Evolutionary conservation across 2,113 vertebrate species (phyloP), one percentile per base, ranked within the genome.

Genomic region (Cyprinodon tularosa): DNA sequence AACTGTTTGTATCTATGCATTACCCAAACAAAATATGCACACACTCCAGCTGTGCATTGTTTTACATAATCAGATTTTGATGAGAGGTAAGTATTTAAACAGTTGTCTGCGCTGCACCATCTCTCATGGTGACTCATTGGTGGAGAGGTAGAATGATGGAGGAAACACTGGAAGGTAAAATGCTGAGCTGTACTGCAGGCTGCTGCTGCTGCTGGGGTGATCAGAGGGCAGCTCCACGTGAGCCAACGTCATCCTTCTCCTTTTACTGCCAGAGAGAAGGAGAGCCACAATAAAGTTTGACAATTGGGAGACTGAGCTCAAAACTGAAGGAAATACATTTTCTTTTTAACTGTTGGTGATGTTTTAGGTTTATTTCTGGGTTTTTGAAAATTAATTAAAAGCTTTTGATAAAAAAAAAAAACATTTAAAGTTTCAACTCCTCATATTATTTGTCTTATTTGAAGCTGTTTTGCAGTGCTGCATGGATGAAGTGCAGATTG

Each of bases 181-280:
- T 2, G 86, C 90, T 83, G 90, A 93, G 84, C 84, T 76, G 82
- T 62, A 57, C 84, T 86, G 84, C 79, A 76, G 89, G 82, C 81
- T 66, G 82, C 79, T 68, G 68, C 74, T 62, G 60, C 81, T 59
- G 45, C 57, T 10, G 29, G 59, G 63, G 74, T 74, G 83, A 82
- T 86, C 85, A 36, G 68, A 76, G 78, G 71, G 75, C 76, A 63
- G 85, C 78, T 57, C 63, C 80, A 74, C 4, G 57, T 78, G 78
- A 85, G 76, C 64, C 37, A 0, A 66, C 64, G 12, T 81, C 81
- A 67, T 65, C 11, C 39, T n/a, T 57, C 60, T 67, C 65, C 40
- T 57, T 50, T 67, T 70, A 62, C 36, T 57, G 37, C 66, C 22
- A 57, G 50, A 11, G 44, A 29, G 17, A 4, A 29, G 29, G 13